Conservation (phyloP, 2,797 vertebrate genomes). For the Sciaenops ocellatus region DNA sequence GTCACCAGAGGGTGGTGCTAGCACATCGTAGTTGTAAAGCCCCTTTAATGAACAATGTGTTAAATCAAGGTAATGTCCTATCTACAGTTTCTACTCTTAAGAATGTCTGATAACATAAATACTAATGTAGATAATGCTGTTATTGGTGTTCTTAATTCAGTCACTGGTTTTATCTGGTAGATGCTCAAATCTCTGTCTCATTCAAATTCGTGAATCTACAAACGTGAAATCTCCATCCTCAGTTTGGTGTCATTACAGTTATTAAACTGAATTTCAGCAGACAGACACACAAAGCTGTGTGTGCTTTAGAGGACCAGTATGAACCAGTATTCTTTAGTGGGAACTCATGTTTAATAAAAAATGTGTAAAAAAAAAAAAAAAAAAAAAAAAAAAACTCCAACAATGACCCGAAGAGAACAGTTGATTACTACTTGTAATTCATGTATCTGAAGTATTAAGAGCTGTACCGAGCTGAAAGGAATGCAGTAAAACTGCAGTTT, state of each 20-base stretch:
- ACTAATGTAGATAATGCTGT: slow-evolving; percentile 1
- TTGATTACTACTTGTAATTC: neutral
- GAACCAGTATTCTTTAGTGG: slow-evolving; percentile 10
- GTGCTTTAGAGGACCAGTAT: slow-evolving; percentile 6
- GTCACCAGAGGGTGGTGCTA: slow-evolving; percentile 80
- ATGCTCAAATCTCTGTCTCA: slow-evolving; percentile 4
- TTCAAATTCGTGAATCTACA: neutral
- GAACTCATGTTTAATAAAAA: slow-evolving; percentile 7
- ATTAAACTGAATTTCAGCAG: slow-evolving; percentile 21
- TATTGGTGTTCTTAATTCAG: neutral
- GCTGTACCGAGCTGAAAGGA: neutral
- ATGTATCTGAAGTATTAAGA: neutral
- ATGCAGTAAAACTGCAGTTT: neutral
- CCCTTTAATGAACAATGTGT: neutral
- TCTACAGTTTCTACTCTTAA: slow-evolving; percentile 24
- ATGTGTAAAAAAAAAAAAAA: neutral
- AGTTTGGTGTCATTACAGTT: slow-evolving; percentile 23
- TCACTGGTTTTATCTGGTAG: neutral
- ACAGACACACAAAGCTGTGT: slow-evolving; percentile 24
- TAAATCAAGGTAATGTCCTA: slow-evolving; percentile 31
- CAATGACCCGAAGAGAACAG: neutral
- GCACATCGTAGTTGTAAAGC: slow-evolving; percentile 51
- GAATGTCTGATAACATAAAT: slow-evolving; percentile 26
- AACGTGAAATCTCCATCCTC: slow-evolving; percentile 13
- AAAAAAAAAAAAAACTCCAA: neutral